Conservation (phyloP, 2,113 vertebrate genomes). For the Neofelis nebulosa region DNA sequence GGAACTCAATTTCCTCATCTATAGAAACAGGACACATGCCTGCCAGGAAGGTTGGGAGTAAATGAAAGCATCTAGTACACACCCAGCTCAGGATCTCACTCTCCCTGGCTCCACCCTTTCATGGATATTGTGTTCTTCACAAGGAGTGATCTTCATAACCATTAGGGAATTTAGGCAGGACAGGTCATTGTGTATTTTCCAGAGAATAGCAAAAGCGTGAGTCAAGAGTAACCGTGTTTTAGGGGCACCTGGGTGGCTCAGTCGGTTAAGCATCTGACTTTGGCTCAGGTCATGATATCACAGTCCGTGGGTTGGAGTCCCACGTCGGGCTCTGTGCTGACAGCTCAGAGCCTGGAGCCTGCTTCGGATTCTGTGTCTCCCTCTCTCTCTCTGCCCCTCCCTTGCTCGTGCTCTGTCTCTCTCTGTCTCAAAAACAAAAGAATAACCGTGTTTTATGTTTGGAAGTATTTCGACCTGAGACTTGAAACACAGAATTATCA, state of each 20-base stretch:
- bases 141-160: neutral
- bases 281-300: too few relatives aligned
- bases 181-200: neutral
- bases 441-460: neutral
- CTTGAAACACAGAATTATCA: neutral
- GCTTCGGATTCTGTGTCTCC: too few relatives aligned
- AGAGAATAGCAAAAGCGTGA: neutral
- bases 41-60: neutral
- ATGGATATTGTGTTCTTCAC: neutral
- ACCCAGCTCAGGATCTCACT: too few relatives aligned
- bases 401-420: too few relatives aligned
- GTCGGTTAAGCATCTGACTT: too few relatives aligned
- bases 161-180: neutral
- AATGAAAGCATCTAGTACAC: neutral
- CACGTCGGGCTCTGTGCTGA: too few relatives aligned
- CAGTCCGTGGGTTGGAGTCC: too few relatives aligned
- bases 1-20: neutral
- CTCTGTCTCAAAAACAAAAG: too few relatives aligned
- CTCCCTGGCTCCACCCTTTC: neutral
- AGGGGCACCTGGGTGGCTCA: too few relatives aligned
- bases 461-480: conserved; percentile 49
- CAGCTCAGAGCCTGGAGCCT: too few relatives aligned
- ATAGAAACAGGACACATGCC: neutral
- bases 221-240: neutral
- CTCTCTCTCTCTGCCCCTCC: too few relatives aligned